Conservation (phyloP, 2,797 vertebrate species). For the Pseudopleuronectes americanus region DNA sequence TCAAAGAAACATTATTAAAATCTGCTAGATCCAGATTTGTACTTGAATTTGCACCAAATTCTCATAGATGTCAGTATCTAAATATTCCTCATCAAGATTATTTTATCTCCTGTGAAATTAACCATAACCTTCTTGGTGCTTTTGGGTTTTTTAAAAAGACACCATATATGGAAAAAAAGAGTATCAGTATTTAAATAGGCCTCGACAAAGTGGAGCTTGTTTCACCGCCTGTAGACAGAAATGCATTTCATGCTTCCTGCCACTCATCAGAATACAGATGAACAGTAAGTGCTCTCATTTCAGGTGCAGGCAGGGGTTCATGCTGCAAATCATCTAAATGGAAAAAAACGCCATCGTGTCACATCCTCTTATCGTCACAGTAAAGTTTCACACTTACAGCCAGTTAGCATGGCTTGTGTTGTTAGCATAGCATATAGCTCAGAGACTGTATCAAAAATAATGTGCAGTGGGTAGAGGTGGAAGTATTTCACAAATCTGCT, state of each 20-base stretch:
- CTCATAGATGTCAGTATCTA: no score
- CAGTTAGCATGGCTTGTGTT: background rate
- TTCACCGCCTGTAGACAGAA: conserved; percentile 10
- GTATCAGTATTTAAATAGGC: background rate
- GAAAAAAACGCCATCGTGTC: background rate
- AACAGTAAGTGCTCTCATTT: conserved; percentile 6
- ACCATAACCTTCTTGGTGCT: background rate
- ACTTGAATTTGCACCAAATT: no score
- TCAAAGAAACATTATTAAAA: no score
- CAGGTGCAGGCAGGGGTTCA: background rate
- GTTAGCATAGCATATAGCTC: background rate
- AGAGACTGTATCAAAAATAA: background rate
- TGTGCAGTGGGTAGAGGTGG: background rate
- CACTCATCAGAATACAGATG: conserved; percentile 18
- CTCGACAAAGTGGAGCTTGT: background rate
- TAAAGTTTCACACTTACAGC: background rate
- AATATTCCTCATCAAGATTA: no score
- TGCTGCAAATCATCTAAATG: conserved; percentile 4
- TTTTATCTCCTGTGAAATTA: no score
- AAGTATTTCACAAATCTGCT: background rate
- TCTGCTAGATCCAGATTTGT: no score
- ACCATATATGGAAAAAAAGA: no score
- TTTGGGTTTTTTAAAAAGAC: background rate
- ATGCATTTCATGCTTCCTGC: conserved; percentile 15
- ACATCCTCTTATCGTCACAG: conserved; percentile 1